Percentiles rank a stretch among this genome's conserved stretches.
Evolutionary conservation across 2,888 invertebrate species (phyloP).

Genomic region (Euplagia quadripunctaria): DNA sequence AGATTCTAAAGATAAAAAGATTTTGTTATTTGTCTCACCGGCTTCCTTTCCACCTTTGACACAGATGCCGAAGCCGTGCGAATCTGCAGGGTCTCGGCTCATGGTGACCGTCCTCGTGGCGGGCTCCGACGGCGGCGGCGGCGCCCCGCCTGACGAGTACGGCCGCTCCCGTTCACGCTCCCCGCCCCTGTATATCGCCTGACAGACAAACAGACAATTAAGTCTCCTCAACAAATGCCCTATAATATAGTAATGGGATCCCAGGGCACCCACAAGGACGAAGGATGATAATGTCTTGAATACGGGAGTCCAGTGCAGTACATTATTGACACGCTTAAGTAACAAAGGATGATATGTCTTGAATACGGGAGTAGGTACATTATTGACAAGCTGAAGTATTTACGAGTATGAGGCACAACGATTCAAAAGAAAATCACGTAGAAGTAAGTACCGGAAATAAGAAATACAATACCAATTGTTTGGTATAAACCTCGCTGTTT

Average conservation of each 20-base stretch:
- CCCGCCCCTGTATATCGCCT: constrained; percentile 87
- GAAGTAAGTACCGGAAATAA: too few relatives aligned
- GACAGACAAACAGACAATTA: constrained; percentile 15
- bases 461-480: too few relatives aligned
- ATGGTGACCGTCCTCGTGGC: constrained; percentile 94
- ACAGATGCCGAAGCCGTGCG: constrained; percentile 96
- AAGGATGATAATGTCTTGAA: neutral
- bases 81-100: constrained; percentile 93
- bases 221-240: neutral
- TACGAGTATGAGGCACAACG: too few relatives aligned
- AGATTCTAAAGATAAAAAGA: neutral
- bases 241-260: neutral
- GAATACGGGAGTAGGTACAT: too few relatives aligned
- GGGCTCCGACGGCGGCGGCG: constrained; percentile 91
- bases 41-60: constrained; percentile 97
- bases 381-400: too few relatives aligned
- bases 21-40: constrained; percentile 83
- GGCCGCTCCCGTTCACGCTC: constrained; percentile 85
- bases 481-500: too few relatives aligned
- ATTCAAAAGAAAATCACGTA: too few relatives aligned
- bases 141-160: constrained; percentile 87
- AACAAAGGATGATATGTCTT: neutral
- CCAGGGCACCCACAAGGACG: neutral
- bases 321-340: too few relatives aligned
- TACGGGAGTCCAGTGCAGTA: too few relatives aligned